These are phyloP conservation scores for Coryphaenoides rupestris DNA, from an alignment of 2,113 vertebrate genomes.

Conservation along the genomic window DNA sequence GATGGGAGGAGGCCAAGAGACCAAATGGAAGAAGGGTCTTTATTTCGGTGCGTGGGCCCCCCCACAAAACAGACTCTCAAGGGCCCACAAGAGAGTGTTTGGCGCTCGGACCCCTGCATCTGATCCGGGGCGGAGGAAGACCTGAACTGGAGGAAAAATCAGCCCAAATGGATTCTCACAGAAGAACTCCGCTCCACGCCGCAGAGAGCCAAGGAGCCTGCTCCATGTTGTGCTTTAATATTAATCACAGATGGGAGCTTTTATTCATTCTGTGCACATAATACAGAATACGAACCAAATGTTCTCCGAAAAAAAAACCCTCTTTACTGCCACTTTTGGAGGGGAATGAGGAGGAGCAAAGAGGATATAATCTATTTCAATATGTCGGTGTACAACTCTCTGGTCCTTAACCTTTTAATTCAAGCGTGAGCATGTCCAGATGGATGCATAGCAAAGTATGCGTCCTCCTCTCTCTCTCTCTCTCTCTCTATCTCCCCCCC, in stretches of 20 bases:
- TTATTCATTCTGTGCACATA: conserved; percentile 32
- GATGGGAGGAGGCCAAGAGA: conserved; percentile 19
- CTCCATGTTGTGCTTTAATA: conserved; percentile 57
- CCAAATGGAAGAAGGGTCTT: conserved; percentile 37
- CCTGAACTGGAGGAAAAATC: conserved; percentile 60
- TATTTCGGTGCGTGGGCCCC: too few species aligned
- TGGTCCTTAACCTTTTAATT: too few species aligned
- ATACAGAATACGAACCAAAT: neutral
- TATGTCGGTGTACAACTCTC: too few species aligned
- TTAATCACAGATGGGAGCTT: conserved; percentile 49
- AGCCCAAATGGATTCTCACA: conserved; percentile 64
- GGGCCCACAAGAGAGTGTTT: conserved; percentile 40
- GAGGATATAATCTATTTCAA: conserved; percentile 65
- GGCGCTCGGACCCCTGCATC: conserved; percentile 40
- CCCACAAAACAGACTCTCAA: conserved; percentile 34
- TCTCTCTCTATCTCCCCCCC: too few species aligned
- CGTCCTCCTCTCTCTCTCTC: conserved; percentile 23
- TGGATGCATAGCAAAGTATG: conserved; percentile 29
- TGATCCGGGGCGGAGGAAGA: conserved; percentile 48
- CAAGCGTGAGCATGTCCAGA: conserved; percentile 18
- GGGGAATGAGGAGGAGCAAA: conserved; percentile 35
- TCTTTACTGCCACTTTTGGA: conserved; percentile 36
- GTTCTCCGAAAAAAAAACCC: conserved; percentile 30
- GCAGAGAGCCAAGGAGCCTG: conserved; percentile 54
- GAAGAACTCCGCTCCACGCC: conserved; percentile 62